These are phyloP conservation scores for Stictocephala bisonia DNA, from an alignment of 2,888 invertebrate genomes.

Conservation along the genomic window DNA sequence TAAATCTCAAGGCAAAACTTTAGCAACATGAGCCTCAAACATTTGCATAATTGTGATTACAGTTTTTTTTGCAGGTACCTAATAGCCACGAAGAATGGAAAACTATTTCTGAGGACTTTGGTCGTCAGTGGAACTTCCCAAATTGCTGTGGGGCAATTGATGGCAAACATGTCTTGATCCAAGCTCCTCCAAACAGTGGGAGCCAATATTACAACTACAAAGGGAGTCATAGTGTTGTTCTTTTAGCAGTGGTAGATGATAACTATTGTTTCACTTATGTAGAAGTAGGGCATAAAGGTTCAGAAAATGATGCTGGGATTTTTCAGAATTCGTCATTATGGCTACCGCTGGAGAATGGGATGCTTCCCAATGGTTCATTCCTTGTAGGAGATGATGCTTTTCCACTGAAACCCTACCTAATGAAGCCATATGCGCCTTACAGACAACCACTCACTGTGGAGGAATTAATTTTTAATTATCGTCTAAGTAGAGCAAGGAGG, in stretches of 20 bases:
- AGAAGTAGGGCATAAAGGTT: slow-evolving; percentile 53
- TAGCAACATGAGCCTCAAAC: slow-evolving; percentile 21
- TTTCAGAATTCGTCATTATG: slow-evolving; percentile 48
- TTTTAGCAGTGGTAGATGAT: slow-evolving; percentile 57
- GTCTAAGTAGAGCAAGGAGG: slow-evolving; percentile 54
- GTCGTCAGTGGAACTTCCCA: slow-evolving; percentile 56
- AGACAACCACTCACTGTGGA: background rate
- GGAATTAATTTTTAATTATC: slow-evolving; percentile 52
- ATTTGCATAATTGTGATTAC: slow-evolving; percentile 23
- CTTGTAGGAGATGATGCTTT: slow-evolving; percentile 55
- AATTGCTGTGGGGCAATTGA: slow-evolving; percentile 57
- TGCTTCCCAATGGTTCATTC: slow-evolving; percentile 45
- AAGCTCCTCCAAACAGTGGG: slow-evolving; percentile 55
- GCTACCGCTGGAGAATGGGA: slow-evolving; percentile 45
- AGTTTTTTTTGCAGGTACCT: slow-evolving; percentile 20
- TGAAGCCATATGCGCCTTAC: slow-evolving; percentile 51
- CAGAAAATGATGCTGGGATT: slow-evolving; percentile 54
- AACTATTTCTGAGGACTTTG: slow-evolving; percentile 38
- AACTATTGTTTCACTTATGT: slow-evolving; percentile 54
- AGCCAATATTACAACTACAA: slow-evolving; percentile 58
- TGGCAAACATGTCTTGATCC: slow-evolving; percentile 58
- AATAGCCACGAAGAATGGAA: slow-evolving; percentile 44
- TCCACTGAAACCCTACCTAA: slow-evolving; percentile 52
- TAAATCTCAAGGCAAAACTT: slow-evolving; percentile 33
- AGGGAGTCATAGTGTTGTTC: slow-evolving; percentile 56